Evolutionary conservation across 2,888 invertebrate species (phyloP).

Genomic region (Cordilura impudica): DNA sequence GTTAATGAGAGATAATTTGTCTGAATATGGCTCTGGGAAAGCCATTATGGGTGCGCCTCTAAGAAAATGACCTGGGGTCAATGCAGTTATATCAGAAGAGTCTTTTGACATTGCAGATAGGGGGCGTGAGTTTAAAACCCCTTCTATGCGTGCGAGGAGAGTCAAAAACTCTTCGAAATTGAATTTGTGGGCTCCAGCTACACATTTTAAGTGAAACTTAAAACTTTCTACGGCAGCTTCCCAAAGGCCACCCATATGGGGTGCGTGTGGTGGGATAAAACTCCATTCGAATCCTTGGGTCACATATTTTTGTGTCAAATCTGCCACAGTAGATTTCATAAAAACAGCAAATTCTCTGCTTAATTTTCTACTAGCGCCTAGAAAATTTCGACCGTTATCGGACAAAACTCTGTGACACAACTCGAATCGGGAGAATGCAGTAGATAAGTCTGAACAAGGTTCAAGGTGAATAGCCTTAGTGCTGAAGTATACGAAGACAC

Average conservation of each 20-base stretch:
- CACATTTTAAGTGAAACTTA: no score
- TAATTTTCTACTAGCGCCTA: constrained; percentile 15
- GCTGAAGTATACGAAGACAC: no score
- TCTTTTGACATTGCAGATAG: neutral
- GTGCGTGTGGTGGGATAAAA: no score
- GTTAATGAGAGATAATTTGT: neutral
- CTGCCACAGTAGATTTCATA: neutral
- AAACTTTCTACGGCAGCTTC: no score
- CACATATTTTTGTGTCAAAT: neutral
- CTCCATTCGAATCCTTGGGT: neutral
- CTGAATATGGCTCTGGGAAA: neutral
- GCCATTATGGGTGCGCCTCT: neutral
- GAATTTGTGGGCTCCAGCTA: no score
- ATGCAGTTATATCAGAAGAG: neutral
- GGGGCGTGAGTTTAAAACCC: neutral
- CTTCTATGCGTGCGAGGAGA: no score
- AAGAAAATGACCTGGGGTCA: constrained; percentile 36
- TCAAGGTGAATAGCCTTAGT: constrained; percentile 11
- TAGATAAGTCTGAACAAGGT: constrained; percentile 1
- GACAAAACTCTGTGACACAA: no score
- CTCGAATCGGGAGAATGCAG: neutral
- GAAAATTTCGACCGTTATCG: constrained; percentile 6
- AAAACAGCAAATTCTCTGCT: neutral
- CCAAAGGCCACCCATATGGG: no score
- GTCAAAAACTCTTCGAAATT: no score